phyloP scores from a whole-genome alignment of 2,888 invertebrate genomes.

The Seira sanloemensis region DNA sequence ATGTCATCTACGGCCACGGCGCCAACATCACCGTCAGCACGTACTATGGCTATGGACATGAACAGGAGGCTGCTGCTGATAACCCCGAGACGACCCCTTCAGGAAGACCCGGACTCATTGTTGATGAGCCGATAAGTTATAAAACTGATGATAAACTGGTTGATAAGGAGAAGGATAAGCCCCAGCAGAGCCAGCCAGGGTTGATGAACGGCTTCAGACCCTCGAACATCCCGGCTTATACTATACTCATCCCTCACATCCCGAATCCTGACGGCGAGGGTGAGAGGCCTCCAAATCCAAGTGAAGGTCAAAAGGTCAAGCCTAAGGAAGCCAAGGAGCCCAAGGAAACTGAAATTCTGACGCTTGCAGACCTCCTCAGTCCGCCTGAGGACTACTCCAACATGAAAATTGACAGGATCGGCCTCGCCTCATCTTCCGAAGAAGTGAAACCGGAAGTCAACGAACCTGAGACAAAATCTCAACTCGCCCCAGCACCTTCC shows the following conservation, averaged over 20 bases:
- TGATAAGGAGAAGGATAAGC: neutral
- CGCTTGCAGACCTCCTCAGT: neutral
- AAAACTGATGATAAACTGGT: neutral
- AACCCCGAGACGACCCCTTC: neutral
- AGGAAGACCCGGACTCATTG: slow-evolving; percentile 19
- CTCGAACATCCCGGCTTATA: slow-evolving; percentile 68
- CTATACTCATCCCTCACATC: slow-evolving; percentile 71
- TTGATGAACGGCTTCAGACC: slow-evolving; percentile 59
- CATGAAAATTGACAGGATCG: slow-evolving; percentile 51
- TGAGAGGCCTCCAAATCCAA: neutral
- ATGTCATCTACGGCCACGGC: slow-evolving; percentile 37
- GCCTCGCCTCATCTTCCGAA: slow-evolving; percentile 10
- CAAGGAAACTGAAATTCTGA: neutral
- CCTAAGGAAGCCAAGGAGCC: neutral
- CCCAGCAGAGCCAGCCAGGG: slow-evolving; percentile 10
- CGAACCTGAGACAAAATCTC: too few relatives aligned
- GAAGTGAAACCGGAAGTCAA: too few relatives aligned
- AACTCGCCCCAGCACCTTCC: too few relatives aligned
- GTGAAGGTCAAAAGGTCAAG: too few relatives aligned
- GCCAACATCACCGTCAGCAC: slow-evolving; percentile 47
- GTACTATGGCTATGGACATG: slow-evolving; percentile 66
- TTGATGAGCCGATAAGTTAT: slow-evolving; percentile 25
- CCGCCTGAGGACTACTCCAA: slow-evolving; percentile 21
- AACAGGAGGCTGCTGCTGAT: slow-evolving; percentile 19
- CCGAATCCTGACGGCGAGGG: too few relatives aligned